Conservation (phyloP, 2,113 vertebrate species). For the Antidorcas marsupialis region DNA sequence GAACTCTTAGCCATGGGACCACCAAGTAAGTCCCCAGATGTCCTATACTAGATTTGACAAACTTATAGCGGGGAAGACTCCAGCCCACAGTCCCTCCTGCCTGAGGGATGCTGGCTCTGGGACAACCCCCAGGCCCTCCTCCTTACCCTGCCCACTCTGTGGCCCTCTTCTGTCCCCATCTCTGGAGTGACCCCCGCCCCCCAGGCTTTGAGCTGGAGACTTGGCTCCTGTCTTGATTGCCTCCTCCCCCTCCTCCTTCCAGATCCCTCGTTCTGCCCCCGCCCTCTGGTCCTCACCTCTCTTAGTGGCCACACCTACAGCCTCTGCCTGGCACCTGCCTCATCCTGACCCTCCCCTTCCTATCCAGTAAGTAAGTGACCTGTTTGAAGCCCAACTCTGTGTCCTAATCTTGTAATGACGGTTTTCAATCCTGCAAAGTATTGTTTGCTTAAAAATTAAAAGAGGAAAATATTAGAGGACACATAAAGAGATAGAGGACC, state of each 20-base stretch:
- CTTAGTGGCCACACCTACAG: neutral
- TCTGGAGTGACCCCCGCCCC: neutral
- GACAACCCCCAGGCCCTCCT: neutral
- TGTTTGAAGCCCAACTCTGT: neutral
- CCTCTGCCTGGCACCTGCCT: neutral
- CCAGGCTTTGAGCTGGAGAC: neutral
- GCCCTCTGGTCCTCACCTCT: neutral
- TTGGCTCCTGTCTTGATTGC: neutral
- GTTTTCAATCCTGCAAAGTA: neutral
- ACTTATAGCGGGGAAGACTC: neutral
- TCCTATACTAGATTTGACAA: neutral
- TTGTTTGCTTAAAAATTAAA: neutral
- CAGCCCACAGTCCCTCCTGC: neutral
- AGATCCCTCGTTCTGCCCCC: neutral
- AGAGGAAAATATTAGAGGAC: neutral
- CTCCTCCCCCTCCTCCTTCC: no score
- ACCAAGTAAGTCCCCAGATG: neutral
- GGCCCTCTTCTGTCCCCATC: neutral
- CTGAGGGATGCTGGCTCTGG: neutral
- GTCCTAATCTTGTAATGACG: neutral
- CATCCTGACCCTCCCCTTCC: neutral
- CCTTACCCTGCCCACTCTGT: accelerated
- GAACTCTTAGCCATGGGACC: neutral
- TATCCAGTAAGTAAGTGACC: neutral
- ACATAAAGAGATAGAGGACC: neutral